Evolutionary conservation across 2,888 invertebrate species (phyloP), one percentile per base, ranked within the genome.

Genomic region (Plebejus argus): DNA sequence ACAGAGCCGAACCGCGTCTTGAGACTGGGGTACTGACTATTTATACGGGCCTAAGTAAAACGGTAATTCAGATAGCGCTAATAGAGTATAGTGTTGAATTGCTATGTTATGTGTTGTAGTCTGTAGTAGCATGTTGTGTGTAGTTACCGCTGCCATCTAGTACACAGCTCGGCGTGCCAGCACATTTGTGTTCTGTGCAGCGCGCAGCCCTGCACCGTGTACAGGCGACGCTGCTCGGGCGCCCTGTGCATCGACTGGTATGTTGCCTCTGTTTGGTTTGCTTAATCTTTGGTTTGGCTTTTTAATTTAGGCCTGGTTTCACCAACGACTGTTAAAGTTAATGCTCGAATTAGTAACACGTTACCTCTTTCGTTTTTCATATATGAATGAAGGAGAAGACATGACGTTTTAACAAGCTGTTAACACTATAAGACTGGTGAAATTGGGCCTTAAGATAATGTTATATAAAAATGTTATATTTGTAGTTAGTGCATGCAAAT

Each of bases 181-280:
- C 86, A 90, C 86, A 86, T 86, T 81, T 90, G 89, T 90, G 83
- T 90, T 89, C 86, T 94, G 90, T 93, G 91, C 91, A 92, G 91
- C 85, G 82, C 86, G 78, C 83, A 85, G 1, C 81, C 83, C 4
- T 93, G 93, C 84, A 89, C 91, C 33, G 90, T 92, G 77, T 94
- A 87, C 82, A 85, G 93, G 76, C 85, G 91, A 5, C 83, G 84
- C n/a, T 93, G 93, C 82, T 83, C 86, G 20, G 94, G 93, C n/a
- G 88, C 92, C 0, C 85, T 94, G 77, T 94, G 94, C 82, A 86
- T 91, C 78, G 90, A 94, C 83, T 94, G 94, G 94, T 94, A 90
- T 66, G 39, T 45, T 8, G 66, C 28, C 15, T 61, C 61, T 61
- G 61, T 58, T 58, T 3, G n/a, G 7, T 61, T 53, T 53, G 12